Evolutionary conservation across 1,140 invertebrate species (phyloP), one percentile per base, ranked within the genome.

Genomic region (Parasteatoda tepidariorum): DNA sequence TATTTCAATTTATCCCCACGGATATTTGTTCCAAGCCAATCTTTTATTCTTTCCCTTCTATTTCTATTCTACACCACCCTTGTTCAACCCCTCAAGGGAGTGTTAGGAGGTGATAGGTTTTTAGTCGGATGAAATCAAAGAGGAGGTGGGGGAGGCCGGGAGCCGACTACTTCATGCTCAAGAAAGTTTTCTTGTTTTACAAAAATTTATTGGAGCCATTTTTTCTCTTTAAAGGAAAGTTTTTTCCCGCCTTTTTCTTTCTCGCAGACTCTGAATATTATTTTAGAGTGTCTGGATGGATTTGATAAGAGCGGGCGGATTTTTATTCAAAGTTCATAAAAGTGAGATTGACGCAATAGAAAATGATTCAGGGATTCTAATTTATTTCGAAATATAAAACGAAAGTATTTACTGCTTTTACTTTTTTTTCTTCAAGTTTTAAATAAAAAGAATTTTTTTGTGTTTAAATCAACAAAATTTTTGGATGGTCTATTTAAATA

Each of bases 1-100:
- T 54, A 74, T 74, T 74, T 74, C 31, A 59, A 74, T 62, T 74
- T 61, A n/a, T 61, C 71, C 71, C 71, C 71, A 62, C 71, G 71
- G 71, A 74, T 74, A 74, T 74, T 74, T 74, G 55, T 74, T 74
- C 24, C 71, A 61, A 26, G 38, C 38, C 38, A 13, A 9, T 9
- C 38, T 48, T n/a, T 48, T 48, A 48, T 48, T 48, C 18, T 48
- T 22, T 59, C 55, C 7, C 24, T 59, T 59, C 55, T n/a, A n/a
- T n/a, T n/a, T n/a, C n/a, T n/a, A n/a, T n/a, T n/a, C n/a, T n/a
- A 11, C 54, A 28, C 26, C 34, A n/a, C 55, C 2, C 22, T n/a
- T 1, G 4, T 0, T 9, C 54, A 22, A 28, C 30, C 24, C 30
- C 33, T 38, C 71, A n/a, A 34, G 31, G 33, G 28, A 26, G 55